phyloP scores from a whole-genome alignment of 2,797 vertebrate genomes.

The Orientallactaga sibirica region DNA sequence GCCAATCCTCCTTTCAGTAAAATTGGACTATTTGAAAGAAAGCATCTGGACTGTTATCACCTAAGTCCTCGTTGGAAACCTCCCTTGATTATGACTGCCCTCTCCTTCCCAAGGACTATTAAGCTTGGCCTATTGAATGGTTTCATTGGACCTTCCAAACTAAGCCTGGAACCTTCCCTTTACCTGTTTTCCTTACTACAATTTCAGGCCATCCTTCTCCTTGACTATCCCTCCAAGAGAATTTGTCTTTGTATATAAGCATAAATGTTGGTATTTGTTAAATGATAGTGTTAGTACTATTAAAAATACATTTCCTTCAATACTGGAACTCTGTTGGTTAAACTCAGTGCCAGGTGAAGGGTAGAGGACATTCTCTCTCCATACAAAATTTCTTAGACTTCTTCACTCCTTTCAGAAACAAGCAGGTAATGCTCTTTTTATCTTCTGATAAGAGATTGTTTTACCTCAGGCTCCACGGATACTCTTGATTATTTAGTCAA shows the following conservation, averaged over 20 bases:
- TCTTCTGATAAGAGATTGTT: constrained; percentile 22
- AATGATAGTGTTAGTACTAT: constrained; percentile 9
- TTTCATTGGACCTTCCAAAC: background rate
- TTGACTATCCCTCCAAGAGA: constrained; percentile 28
- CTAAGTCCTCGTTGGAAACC: background rate
- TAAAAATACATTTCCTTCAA: constrained; percentile 42
- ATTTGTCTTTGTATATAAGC: background rate
- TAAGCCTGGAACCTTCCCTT: constrained; percentile 37
- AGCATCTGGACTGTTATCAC: constrained; percentile 9
- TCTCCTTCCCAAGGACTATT: background rate
- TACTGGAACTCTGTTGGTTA: constrained; percentile 16
- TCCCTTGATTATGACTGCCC: constrained; percentile 1
- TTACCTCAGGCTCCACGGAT: background rate
- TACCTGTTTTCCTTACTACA: background rate
- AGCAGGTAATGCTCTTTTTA: background rate
- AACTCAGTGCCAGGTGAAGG: background rate
- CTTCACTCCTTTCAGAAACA: background rate
- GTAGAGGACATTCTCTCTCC: background rate
- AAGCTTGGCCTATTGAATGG: background rate
- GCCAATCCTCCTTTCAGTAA: background rate
- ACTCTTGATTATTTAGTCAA: constrained; percentile 22
- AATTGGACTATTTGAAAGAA: constrained; percentile 52
- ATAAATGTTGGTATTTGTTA: constrained; percentile 32
- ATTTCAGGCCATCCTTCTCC: constrained; percentile 26
- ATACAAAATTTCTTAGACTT: background rate